Evolutionary conservation across 2,888 invertebrate genomes (phyloP).

Genomic region (Linnaemya tessellans): DNA sequence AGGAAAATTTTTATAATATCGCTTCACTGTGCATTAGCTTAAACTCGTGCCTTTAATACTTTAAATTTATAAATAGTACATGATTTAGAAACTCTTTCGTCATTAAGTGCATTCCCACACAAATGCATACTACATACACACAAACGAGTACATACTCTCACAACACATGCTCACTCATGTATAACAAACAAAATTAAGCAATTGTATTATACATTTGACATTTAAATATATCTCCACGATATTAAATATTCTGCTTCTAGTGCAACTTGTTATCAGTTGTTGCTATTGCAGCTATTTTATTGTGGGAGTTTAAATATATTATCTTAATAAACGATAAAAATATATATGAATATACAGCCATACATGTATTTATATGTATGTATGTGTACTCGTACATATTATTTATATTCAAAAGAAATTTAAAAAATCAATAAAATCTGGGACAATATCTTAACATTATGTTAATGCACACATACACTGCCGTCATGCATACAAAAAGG

Average conservation of each 20-base stretch:
- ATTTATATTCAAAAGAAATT: slow-evolving; percentile 33
- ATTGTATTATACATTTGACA: slow-evolving; percentile 52
- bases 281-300: slow-evolving; percentile 12
- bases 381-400: slow-evolving; percentile 10
- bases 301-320: slow-evolving; percentile 66
- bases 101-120: slow-evolving; percentile 3
- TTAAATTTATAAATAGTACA: not conserved
- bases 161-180: not conserved
- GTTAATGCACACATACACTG: slow-evolving; percentile 7
- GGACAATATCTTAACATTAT: slow-evolving; percentile 75
- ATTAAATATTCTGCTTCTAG: slow-evolving; percentile 21
- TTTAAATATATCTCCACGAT: slow-evolving; percentile 47
- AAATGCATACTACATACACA: not conserved
- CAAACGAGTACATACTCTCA: not conserved
- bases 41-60: slow-evolving; percentile 5
- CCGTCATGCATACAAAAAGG: slow-evolving; percentile 2
- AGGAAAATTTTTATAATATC: not conserved
- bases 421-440: slow-evolving; percentile 83
- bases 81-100: slow-evolving; percentile 26
- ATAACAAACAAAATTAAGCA: not conserved
- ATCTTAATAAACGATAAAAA: slow-evolving; percentile 43
- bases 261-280: slow-evolving; percentile 19
- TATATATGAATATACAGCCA: not conserved
- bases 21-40: slow-evolving; percentile 4
- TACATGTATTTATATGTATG: no score